These are phyloP conservation scores for Heliconius melpomene DNA, from an alignment of 1,140 invertebrate genomes.

Conservation along the genomic window DNA sequence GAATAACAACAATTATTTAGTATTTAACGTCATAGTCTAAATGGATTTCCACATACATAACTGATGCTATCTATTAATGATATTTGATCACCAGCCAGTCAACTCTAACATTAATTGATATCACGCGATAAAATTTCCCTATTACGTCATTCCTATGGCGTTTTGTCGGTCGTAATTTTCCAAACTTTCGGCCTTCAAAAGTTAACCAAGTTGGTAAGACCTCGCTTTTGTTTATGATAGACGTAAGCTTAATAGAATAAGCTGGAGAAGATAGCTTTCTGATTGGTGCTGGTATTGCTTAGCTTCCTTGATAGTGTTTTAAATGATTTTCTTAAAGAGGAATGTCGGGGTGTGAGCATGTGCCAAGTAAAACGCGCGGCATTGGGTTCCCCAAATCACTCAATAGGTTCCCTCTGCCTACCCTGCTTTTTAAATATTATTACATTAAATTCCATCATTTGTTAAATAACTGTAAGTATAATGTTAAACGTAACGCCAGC, in stretches of 20 bases:
- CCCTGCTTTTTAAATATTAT: neutral
- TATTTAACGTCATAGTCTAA: conserved; percentile 3
- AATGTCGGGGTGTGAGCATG: no score
- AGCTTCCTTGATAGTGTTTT: conserved; percentile 29
- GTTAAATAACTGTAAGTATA: neutral
- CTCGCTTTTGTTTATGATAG: conserved; percentile 32
- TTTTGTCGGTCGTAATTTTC: neutral
- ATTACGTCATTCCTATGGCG: neutral
- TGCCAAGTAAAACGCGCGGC: no score
- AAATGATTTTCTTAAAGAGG: conserved; percentile 30
- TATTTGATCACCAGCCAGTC: conserved; percentile 8
- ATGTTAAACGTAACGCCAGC: neutral
- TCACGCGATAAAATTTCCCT: neutral
- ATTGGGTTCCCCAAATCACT: no score
- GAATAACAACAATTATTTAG: neutral
- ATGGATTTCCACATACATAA: conserved; percentile 16
- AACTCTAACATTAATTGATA: conserved; percentile 12
- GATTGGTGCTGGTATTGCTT: conserved; percentile 28
- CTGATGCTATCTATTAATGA: conserved; percentile 20
- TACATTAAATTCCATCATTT: neutral
- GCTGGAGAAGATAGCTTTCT: conserved; percentile 13
- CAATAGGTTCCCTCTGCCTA: neutral
- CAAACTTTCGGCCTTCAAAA: conserved; percentile 13
- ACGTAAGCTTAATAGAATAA: conserved; percentile 32
- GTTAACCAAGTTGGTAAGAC: neutral